Percentiles rank a stretch among this genome's conserved stretches.
Conservation (phyloP, 1,140 invertebrate genomes). For the Delia radicum region DNA sequence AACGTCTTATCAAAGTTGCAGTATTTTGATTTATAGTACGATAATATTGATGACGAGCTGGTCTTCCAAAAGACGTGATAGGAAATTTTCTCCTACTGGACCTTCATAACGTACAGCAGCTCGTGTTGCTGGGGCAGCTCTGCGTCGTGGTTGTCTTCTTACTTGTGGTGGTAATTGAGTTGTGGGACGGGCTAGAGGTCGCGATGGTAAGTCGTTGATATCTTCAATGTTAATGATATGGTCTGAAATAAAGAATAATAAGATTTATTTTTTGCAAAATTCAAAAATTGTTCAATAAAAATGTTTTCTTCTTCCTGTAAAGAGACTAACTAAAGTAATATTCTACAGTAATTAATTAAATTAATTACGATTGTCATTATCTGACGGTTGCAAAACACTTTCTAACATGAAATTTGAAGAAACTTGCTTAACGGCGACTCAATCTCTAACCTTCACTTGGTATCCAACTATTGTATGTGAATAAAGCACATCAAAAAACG, state of each 20-base stretch:
- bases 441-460: too few species aligned
- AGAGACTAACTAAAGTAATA: too few species aligned
- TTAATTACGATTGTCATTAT: too few species aligned
- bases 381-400: too few species aligned
- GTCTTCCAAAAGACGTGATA: slow-evolving; percentile 46
- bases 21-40: slow-evolving; percentile 51
- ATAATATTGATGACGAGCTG: slow-evolving; percentile 48
- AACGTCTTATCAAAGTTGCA: slow-evolving; percentile 45
- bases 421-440: too few species aligned
- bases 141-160: slow-evolving; percentile 24
- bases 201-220: background rate
- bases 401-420: too few species aligned
- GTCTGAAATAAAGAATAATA: background rate
- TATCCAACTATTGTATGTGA: too few species aligned
- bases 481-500: too few species aligned
- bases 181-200: background rate
- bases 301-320: too few species aligned
- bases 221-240: background rate
- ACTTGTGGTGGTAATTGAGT: slow-evolving; percentile 26
- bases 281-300: too few species aligned
- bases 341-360: too few species aligned
- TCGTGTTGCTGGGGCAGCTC: slow-evolving; percentile 32
- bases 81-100: slow-evolving; percentile 41
- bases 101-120: slow-evolving; percentile 37
- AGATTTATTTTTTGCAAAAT: background rate